Base-by-base conservation (phyloP, 2,888 invertebrate genomes). In the Drosophila lacicola region DNA sequence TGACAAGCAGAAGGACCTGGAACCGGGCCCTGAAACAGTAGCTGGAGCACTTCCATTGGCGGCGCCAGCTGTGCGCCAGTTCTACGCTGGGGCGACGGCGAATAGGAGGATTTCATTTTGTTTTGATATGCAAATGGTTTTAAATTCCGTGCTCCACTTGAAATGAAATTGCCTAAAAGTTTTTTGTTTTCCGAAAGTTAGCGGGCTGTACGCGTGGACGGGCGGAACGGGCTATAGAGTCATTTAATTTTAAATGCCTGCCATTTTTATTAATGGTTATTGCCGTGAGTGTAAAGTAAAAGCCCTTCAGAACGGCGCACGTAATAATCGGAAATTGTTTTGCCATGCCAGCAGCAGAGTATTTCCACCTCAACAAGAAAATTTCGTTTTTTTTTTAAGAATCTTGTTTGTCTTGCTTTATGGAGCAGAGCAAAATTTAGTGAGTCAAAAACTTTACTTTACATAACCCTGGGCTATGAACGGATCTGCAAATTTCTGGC, bases 211-310 rank as follows among this genome's bases (percentile, higher is more conserved):
- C 39, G 13, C 8, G 9, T 41, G 3, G 36, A 0, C 4, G 36
- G 13, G 36, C 13, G 36, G 4, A 36, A 4, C 4, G 36, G 11
- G 78, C 80, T 53, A 44, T 51, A 71, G 46, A 87, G 76, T 83
- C 88, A 74, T 87, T 83, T 84, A 83, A 82, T 83, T 87, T 83
- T 87, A 83, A 83, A 87, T 87, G 83, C 76, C 77, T 82, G 70
- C 85, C 83, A 82, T 84, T 83, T 76, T 83, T 84, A 83, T 87
- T 83, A 87, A 83, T 87, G 83, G 76, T 87, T 83, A 83, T 83
- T 79, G 85, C 82, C 72, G 73, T 82, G 80, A 84, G 79, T 84
- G 73, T 74, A 70, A 81, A 75, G 54, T 64, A 51, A 21, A 54
- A 56, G 51, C 36, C 46, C 33, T 45, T 19, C 5, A 47, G 46